Base-by-base conservation (phyloP, 1,140 invertebrate genomes). In the Drosophila truncata region DNA sequence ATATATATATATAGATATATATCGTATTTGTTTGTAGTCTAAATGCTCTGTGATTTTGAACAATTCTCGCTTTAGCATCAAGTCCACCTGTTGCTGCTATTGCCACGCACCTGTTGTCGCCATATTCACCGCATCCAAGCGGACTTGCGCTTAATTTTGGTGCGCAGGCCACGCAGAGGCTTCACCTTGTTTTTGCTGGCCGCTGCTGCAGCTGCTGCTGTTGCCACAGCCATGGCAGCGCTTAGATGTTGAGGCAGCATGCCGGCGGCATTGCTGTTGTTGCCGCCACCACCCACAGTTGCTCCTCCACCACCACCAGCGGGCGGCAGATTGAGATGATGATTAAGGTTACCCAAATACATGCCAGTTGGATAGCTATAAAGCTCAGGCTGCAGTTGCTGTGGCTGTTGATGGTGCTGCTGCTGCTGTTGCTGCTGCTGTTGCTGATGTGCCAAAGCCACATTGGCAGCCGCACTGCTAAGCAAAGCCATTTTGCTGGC, bases 121-220 rank as follows among this genome's bases (percentile, higher is more conserved):
- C 82, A 91, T 47, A 85, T 91, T 92, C 88, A 93, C 77, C 92
- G 91, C 76, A 92, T 81, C 86, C 85, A 93, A 33, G 91, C 60
- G 6, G 91, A 76, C 47, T 93, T 93, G 8, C 91, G 78, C 65
- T 93, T 93, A n/a, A 92, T 83, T 69, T 93, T 93, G 47, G 88
- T 88, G 16, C 92, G 92, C 25, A 92, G 25, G 16, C 78, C 86
- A 8, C 92, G 74, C 57, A 88, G 33, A 0, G 83, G 75, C 66
- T 92, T 92, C 55, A 63, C 69, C 50, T 78, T 80, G 20, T 63
- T 85, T 23, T 57, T 71, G 46, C 35, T 75, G 50, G 52, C 73
- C 18, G 75, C 80, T n/a, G 62, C 75, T 25, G 77, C 80, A 7
- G 49, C 49, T 14, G 29, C 49, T 50, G 27, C 75, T 16, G 72